These are phyloP conservation scores for Eupithecia insigniata DNA, from an alignment of 2,888 invertebrate genomes.

Conservation along the genomic window DNA sequence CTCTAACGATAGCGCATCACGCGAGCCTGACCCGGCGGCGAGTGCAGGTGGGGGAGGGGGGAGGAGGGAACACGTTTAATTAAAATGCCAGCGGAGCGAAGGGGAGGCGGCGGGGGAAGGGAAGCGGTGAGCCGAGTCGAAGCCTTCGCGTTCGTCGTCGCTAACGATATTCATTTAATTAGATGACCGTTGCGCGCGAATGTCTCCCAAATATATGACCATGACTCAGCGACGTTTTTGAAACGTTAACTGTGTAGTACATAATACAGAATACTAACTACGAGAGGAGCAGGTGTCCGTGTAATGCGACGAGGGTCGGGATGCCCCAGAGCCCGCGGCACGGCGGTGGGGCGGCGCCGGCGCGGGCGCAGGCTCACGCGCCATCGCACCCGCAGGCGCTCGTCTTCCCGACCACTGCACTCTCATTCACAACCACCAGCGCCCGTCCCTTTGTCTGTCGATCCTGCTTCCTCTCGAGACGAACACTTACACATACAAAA, in stretches of 20 bases:
- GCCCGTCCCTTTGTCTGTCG: too few species aligned
- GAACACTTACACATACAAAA: too few species aligned
- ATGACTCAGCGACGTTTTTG: conserved; percentile 18
- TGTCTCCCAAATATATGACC: conserved; percentile 19
- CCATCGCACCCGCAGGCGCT: neutral
- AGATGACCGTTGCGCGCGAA: conserved; percentile 40
- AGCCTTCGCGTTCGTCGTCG: conserved; percentile 21
- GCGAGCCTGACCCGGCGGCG: conserved; percentile 21
- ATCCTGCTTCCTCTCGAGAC: too few species aligned
- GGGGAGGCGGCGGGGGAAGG: neutral
- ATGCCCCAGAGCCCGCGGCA: neutral
- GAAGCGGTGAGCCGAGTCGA: conserved; percentile 6
- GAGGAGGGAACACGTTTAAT: conserved; percentile 50
- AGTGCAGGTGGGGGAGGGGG: neutral
- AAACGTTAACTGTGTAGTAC: too few species aligned
- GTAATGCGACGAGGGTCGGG: neutral
- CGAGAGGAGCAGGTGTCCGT: neutral
- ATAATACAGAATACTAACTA: neutral
- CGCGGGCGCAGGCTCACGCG: neutral
- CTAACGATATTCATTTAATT: conserved; percentile 53
- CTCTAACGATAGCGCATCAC: conserved; percentile 26
- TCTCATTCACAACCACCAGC: neutral
- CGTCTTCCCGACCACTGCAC: neutral
- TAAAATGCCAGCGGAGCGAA: conserved; percentile 57
- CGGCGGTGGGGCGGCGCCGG: neutral